These are phyloP conservation scores for Cranoglanis bouderius DNA, from an alignment of 2,113 vertebrate genomes.

Conservation along the genomic window DNA sequence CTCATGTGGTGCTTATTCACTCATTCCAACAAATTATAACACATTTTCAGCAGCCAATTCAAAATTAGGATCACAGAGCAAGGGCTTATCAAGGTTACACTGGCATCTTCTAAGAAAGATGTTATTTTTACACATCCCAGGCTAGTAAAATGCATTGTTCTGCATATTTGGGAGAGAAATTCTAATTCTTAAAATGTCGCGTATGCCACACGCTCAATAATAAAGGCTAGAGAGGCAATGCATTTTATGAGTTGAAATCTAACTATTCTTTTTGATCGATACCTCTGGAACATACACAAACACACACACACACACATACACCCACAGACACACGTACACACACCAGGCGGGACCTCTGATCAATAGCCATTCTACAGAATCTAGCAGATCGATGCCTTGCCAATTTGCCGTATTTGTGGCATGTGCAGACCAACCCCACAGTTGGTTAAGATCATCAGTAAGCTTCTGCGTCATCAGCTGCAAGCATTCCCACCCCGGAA, in stretches of 20 bases:
- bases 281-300: neutral
- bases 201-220: neutral
- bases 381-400: constrained; percentile 35
- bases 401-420: constrained; percentile 36
- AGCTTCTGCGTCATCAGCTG: neutral
- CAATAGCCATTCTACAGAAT: constrained; percentile 46
- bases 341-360: neutral
- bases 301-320: constrained; percentile 1
- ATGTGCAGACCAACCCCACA: constrained; percentile 30
- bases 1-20: neutral
- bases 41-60: neutral
- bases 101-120: neutral
- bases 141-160: neutral
- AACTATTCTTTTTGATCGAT: constrained; percentile 15
- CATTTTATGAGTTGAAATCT: constrained; percentile 5
- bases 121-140: neutral
- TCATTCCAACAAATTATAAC: neutral
- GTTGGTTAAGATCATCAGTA: constrained; percentile 45
- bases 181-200: neutral
- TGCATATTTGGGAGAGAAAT: neutral
- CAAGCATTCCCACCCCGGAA: constrained; percentile 7
- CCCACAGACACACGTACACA: neutral
- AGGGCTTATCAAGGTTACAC: neutral
- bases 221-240: neutral
- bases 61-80: neutral